These are phyloP conservation scores for Ceriagrion tenellum DNA, from an alignment of 2,888 invertebrate genomes.

Conservation along the genomic window DNA sequence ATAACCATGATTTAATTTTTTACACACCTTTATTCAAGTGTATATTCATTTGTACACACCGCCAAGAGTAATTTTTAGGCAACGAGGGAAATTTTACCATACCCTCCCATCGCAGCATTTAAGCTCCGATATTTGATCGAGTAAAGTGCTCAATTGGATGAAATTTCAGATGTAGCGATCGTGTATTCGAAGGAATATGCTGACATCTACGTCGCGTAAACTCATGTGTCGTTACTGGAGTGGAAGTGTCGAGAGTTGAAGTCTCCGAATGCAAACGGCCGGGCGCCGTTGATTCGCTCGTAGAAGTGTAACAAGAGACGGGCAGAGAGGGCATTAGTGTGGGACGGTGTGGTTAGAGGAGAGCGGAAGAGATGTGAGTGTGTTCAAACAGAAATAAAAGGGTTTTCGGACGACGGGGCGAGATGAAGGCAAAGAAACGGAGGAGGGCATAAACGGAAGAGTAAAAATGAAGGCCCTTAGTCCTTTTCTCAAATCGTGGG, in stretches of 20 bases:
- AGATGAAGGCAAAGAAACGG: not conserved
- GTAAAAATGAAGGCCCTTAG: not conserved
- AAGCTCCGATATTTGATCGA: too few relatives aligned
- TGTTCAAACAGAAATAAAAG: conserved; percentile 16
- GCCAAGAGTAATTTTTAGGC: too few relatives aligned
- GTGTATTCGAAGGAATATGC: too few relatives aligned
- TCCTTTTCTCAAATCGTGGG: conserved; percentile 44
- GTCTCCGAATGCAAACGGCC: not conserved
- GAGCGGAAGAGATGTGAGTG: not conserved
- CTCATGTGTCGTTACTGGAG: too few relatives aligned
- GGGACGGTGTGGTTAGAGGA: not conserved
- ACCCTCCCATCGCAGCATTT: too few relatives aligned
- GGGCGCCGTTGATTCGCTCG: not conserved
- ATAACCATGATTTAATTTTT: too few relatives aligned
- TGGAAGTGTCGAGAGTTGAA: not conserved
- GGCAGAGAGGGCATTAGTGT: not conserved
- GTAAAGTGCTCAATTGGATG: too few relatives aligned
- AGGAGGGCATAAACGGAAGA: conserved; percentile 6
- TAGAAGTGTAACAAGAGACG: not conserved
- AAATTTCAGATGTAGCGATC: too few relatives aligned
- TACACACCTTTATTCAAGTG: too few relatives aligned
- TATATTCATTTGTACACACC: too few relatives aligned
- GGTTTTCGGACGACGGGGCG: not conserved
- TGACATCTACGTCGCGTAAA: too few relatives aligned
- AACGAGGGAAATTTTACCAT: too few relatives aligned